A percentile compares a stretch with the other conserved stretches of the same genome.
Evolutionary conservation across 2,113 vertebrate genomes (phyloP).

Genomic region (Gallinago media): DNA sequence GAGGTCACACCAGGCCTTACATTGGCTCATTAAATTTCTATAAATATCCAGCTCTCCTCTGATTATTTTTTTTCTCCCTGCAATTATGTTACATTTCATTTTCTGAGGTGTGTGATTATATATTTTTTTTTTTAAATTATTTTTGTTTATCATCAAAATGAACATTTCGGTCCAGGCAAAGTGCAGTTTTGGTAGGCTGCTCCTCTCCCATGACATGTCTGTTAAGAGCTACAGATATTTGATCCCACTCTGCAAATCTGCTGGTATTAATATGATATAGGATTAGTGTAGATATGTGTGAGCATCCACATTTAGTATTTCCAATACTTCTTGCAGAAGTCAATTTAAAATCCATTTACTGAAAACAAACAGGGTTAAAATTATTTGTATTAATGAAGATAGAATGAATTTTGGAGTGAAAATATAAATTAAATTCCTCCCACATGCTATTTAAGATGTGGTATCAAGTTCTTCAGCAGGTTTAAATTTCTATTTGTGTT

Average conservation of each 20-base stretch:
- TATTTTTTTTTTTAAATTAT: background rate
- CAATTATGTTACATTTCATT: background rate
- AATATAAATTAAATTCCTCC: background rate
- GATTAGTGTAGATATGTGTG: background rate
- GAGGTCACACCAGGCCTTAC: constrained; percentile 38
- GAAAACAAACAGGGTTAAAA: background rate
- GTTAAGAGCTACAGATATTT: background rate
- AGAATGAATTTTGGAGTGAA: background rate
- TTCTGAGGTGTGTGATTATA: background rate
- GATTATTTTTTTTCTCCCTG: background rate
- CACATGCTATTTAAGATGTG: background rate
- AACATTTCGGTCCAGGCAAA: background rate
- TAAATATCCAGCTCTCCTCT: background rate
- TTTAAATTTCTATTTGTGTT: background rate
- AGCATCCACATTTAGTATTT: background rate
- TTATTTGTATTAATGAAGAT: background rate
- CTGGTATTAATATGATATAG: background rate
- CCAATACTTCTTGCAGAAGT: background rate
- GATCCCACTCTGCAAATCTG: background rate
- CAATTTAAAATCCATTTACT: background rate
- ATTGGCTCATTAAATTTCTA: background rate
- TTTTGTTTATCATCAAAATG: background rate
- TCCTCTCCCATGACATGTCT: background rate
- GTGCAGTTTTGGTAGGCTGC: background rate
- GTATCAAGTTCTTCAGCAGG: background rate